Evolutionary conservation across 2,888 invertebrate species (phyloP).

Genomic region (Andrena hattorfiana): DNA sequence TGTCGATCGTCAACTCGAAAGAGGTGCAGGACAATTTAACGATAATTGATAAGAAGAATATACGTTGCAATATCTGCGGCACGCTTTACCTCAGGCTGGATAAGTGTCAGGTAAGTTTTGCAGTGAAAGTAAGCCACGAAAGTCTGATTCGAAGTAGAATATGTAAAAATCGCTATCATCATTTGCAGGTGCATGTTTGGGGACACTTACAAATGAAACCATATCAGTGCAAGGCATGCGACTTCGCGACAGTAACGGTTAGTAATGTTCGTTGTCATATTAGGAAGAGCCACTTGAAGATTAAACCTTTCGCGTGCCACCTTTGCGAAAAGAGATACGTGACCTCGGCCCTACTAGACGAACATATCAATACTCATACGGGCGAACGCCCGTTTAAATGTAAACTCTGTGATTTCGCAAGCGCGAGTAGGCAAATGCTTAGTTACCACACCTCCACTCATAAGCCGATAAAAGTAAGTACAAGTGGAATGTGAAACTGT

Average conservation of each 20-base stretch:
- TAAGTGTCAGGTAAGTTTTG: slow-evolving; percentile 74
- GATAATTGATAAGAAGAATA: slow-evolving; percentile 70
- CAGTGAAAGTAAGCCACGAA: no score
- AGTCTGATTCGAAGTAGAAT: not conserved
- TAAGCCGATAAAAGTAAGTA: slow-evolving; percentile 74
- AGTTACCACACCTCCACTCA: slow-evolving; percentile 77
- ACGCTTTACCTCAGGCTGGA: slow-evolving; percentile 74
- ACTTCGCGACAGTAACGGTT: slow-evolving; percentile 78
- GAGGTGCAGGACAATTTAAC: slow-evolving; percentile 71
- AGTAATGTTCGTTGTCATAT: slow-evolving; percentile 80
- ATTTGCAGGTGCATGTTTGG: slow-evolving; percentile 78
- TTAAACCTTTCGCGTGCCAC: slow-evolving; percentile 78
- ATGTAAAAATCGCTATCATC: not conserved
- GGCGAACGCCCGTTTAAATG: slow-evolving; percentile 77
- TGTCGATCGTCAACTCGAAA: slow-evolving; percentile 72
- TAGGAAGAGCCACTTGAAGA: slow-evolving; percentile 80
- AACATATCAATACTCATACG: slow-evolving; percentile 79
- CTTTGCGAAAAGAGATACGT: slow-evolving; percentile 76
- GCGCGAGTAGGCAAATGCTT: slow-evolving; percentile 77
- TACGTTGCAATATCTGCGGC: slow-evolving; percentile 75
- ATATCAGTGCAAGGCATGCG: slow-evolving; percentile 76
- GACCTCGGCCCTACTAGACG: slow-evolving; percentile 76
- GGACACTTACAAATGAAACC: slow-evolving; percentile 80
- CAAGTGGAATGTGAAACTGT: not conserved
- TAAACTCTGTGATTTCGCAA: slow-evolving; percentile 73